Percentiles rank a stretch among this genome's conserved stretches.
Evolutionary conservation across 2,888 invertebrate species (phyloP).

Genomic region (Hipparchia semele): DNA sequence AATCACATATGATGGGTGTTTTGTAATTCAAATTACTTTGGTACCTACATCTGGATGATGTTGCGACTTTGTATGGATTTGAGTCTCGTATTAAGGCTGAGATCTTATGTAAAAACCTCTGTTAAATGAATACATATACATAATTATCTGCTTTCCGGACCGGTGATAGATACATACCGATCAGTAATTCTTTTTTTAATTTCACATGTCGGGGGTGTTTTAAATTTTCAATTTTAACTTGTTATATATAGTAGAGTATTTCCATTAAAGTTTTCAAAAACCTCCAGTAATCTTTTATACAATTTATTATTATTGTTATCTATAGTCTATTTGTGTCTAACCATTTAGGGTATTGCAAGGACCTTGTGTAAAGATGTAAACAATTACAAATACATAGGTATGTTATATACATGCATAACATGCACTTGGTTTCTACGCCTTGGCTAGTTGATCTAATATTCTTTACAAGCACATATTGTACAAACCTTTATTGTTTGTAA

Average conservation of each 20-base stretch:
- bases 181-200: too few species aligned
- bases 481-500: background rate
- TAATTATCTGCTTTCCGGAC: too few species aligned
- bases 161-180: too few species aligned
- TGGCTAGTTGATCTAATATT: background rate
- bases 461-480: background rate
- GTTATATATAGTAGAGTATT: too few species aligned
- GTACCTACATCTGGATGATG: conserved; percentile 6
- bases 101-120: background rate
- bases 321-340: background rate
- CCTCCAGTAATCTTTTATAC: background rate
- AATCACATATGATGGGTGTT: conserved; percentile 35
- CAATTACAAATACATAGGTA: background rate
- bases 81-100: background rate
- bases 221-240: too few species aligned
- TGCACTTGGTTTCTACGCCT: background rate
- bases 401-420: background rate
- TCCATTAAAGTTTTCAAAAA: background rate
- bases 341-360: background rate
- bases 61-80: conserved; percentile 17
- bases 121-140: background rate
- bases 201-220: too few species aligned
- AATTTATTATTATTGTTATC: background rate
- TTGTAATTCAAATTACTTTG: conserved; percentile 31
- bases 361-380: background rate